Percentiles rank a stretch among this genome's conserved stretches.
phyloP scores from a whole-genome alignment of 2,797 vertebrate genomes.

The Premnoplex brunnescens region DNA sequence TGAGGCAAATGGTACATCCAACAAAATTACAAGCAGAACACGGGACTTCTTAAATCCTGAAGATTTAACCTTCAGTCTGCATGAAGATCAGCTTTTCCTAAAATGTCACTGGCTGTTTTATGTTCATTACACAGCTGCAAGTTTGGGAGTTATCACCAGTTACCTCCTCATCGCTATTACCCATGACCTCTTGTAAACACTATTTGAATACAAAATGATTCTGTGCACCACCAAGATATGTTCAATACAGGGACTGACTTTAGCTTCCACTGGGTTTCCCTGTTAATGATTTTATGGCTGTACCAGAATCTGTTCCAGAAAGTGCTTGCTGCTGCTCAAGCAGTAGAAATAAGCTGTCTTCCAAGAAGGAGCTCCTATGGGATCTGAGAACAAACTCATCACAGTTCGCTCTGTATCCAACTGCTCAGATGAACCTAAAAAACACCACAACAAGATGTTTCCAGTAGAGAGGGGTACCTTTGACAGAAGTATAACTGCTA shows the following conservation, averaged over 20 bases:
- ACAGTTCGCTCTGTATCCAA: slow-evolving; percentile 83
- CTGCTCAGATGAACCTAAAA: slow-evolving; percentile 77
- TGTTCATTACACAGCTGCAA: neutral
- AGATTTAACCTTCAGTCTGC: neutral
- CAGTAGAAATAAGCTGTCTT: slow-evolving; percentile 92
- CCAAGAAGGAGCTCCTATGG: slow-evolving; percentile 82
- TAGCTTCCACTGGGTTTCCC: neutral
- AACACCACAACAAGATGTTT: neutral
- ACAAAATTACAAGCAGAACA: neutral
- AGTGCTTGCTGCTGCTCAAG: slow-evolving; percentile 91
- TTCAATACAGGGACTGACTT: neutral
- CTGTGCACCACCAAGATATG: neutral
- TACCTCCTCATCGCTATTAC: neutral
- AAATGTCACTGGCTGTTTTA: neutral
- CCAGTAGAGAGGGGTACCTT: neutral
- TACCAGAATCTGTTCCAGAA: slow-evolving; percentile 94
- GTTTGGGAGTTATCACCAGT: neutral
- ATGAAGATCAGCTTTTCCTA: neutral
- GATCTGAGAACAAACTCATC: slow-evolving; percentile 84
- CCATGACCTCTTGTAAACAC: neutral
- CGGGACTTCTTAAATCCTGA: neutral
- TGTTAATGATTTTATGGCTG: neutral
- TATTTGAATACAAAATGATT: neutral
- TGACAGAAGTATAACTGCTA: neutral
- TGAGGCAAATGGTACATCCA: neutral